Base-by-base conservation (phyloP, 1,140 invertebrate species). In the Gryon sp. region DNA sequence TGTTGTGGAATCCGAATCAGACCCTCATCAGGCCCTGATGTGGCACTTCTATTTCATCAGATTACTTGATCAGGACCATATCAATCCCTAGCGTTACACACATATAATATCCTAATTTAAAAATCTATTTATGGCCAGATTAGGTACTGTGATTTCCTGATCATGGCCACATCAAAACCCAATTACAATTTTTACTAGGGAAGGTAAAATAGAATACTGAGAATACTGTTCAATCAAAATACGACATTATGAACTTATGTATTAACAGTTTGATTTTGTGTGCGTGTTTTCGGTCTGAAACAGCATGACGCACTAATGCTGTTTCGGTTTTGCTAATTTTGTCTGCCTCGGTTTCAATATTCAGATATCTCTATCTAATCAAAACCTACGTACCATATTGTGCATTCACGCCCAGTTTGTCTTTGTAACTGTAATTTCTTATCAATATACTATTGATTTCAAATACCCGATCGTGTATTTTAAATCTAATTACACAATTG, bases 331-430 rank as follows among this genome's bases (percentile, higher is more conserved):
- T 53, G 19, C 53, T 68, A 57, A 68, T 68, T 68, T 57, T 40
- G 22, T 11, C 15, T n/a, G 32, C 26, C 24, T 48, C 41, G 32
- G 40, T 68, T 68, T 57, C 63, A 57, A 36, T 68, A 46, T 55
- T 34, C 52, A 18, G 16, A 46, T 57, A 57, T 57, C 41, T 68
- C n/a, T n/a, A n/a, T n/a, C n/a, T n/a, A 68, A 57, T 57, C 63
- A 57, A 46, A 45, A 50, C 20, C 5, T n/a, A 16, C 11, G 15
- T 11, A 12, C 9, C 5, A 18, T 12, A 8, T 9, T 12, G 19
- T 14, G 36, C 5, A 48, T 57, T 57, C 12, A 50, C 52, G 50
- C 41, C 38, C 32, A 68, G 26, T 57, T 52, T 46, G 52, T 57
- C 63, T 57, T 66, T 57, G 18, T 16, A 19, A 41, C 32, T 65